Evolutionary conservation across 2,797 vertebrate species (phyloP).

Genomic region (Manis crassicaudata): DNA sequence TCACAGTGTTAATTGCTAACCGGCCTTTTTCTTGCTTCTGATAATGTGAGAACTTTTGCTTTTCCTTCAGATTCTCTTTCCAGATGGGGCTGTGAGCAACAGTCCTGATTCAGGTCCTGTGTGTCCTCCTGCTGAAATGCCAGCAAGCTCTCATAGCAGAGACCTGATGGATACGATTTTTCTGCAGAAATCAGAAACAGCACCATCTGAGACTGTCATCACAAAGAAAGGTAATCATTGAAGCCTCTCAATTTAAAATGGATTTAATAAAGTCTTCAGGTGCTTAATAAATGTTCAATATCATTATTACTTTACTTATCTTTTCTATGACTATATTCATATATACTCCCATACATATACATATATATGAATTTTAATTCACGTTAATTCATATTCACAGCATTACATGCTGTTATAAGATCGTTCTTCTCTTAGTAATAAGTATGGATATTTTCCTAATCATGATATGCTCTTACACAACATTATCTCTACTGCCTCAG

Average conservation of each 20-base stretch:
- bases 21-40: not conserved
- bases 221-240: slow-evolving; percentile 80
- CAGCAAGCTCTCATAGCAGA: slow-evolving; percentile 20
- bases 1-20: not conserved
- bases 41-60: not conserved
- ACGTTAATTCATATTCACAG: not conserved
- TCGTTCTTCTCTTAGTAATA: not conserved
- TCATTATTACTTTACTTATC: not conserved
- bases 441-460: not conserved
- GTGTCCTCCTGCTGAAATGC: slow-evolving; percentile 63
- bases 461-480: not conserved
- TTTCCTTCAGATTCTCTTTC: slow-evolving; percentile 91
- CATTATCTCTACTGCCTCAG: not conserved
- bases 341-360: too few species aligned
- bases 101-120: slow-evolving; percentile 90
- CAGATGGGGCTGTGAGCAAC: slow-evolving; percentile 89
- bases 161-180: not conserved
- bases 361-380: not conserved
- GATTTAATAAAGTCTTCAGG: not conserved
- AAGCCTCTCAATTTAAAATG: not conserved
- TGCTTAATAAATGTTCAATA: not conserved
- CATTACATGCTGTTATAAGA: not conserved
- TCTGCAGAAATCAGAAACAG: slow-evolving; percentile 64
- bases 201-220: slow-evolving; percentile 44
- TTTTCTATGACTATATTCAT: not conserved